phyloP scores from a whole-genome alignment of 2,888 invertebrate genomes.

The Athalia circularis region DNA sequence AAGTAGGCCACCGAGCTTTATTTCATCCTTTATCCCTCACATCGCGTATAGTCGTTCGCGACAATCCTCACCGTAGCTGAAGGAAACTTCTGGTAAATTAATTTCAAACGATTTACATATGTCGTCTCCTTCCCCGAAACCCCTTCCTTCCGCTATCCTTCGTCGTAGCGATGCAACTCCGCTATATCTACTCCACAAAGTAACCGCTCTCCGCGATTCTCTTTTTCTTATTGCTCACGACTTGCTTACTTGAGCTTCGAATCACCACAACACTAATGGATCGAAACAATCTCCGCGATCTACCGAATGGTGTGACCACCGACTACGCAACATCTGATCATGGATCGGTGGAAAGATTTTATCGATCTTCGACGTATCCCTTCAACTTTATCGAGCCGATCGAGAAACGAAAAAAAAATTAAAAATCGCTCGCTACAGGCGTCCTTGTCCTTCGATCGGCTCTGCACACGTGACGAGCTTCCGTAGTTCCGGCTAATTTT shows the following conservation, averaged over 20 bases:
- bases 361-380: conserved; percentile 1
- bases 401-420: too few relatives aligned
- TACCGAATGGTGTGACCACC: neutral
- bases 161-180: neutral
- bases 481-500: too few relatives aligned
- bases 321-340: conserved; percentile 18
- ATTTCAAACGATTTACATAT: conserved; percentile 62
- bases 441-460: too few relatives aligned
- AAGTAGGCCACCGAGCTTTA: neutral
- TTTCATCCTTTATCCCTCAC: neutral
- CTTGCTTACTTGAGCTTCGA: neutral
- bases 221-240: conserved; percentile 11
- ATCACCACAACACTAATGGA: conserved; percentile 27
- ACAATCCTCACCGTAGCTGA: conserved; percentile 35
- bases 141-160: too few relatives aligned
- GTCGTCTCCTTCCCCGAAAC: conserved; percentile 45
- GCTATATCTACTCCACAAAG: neutral
- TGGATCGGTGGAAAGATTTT: neutral
- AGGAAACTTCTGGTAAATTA: conserved; percentile 61
- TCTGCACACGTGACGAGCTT: too few relatives aligned
- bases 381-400: too few relatives aligned
- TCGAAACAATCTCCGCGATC: conserved; percentile 36
- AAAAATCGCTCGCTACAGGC: too few relatives aligned
- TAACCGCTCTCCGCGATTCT: neutral
- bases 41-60: neutral